Evolutionary conservation across 2,797 vertebrate genomes (phyloP), one percentile per base, ranked within the genome.

Genomic region (Cottoperca gobio): DNA sequence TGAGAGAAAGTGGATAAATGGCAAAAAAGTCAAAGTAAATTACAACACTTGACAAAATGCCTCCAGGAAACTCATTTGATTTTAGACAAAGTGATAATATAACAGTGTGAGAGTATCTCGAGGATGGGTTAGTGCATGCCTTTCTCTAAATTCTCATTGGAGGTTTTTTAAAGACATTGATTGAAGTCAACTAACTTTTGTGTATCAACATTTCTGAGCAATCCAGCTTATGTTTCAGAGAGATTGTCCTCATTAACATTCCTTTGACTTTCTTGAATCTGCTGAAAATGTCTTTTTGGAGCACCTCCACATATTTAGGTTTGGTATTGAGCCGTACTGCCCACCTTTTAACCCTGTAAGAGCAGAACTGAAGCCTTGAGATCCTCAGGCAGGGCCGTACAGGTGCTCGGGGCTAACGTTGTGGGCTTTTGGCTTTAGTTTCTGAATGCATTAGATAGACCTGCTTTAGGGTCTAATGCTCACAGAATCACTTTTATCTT

Each of bases 181-280:
- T 65, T 69, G 55, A 81, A 82, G 31, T 64, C 67, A 28, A 61
- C 37, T 21, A 14, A 66, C 76, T 79, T 88, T 84, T 71, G 57
- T 70, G 60, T 82, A 76, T 89, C 82, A 81, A 63, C 74, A 78
- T 76, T 73, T 86, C 63, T 68, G 66, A 26, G 75, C 65, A 58
- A 66, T 74, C 71, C 77, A 62, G 77, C 62, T 82, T 78, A 66
- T 71, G 45, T 73, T 81, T 83, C 21, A 35, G 65, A 55, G 52
- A 76, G 75, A 75, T 53, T 68, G 73, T 76, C 77, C 66, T 81
- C 71, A 78, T 87, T 88, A 82, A 81, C 37, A n/a, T 59, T 64
- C 70, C 79, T 66, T 75, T 79, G 64, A 83, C 74, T 78, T 79
- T 49, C 61, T 52, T 59, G 73, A 87, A 79, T 84, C 63, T 10